phyloP scores from a whole-genome alignment of 2,888 invertebrate genomes.

The Cosmia trapezina region DNA sequence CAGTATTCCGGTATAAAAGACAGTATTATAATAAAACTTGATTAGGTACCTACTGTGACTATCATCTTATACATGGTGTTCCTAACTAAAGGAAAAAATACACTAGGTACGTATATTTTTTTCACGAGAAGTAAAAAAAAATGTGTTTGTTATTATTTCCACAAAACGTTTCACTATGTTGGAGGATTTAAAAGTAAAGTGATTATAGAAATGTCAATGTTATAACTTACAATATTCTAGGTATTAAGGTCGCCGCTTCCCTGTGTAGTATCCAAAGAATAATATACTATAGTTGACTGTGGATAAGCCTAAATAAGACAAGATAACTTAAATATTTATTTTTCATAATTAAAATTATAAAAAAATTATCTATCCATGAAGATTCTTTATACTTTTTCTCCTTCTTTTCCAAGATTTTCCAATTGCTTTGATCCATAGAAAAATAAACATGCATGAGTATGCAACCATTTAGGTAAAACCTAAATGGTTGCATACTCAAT shows the following conservation, averaged over 20 bases:
- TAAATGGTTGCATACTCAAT: no score
- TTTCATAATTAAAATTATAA: no score
- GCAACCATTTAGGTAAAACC: background rate
- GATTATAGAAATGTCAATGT: conserved; percentile 5
- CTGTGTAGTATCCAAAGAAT: background rate
- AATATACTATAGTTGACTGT: background rate
- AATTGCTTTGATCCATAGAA: background rate
- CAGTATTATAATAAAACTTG: conserved; percentile 67
- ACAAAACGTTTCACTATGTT: background rate
- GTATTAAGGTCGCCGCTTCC: background rate
- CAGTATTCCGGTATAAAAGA: conserved; percentile 37
- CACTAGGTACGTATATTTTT: background rate
- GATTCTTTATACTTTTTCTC: background rate
- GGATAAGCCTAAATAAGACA: background rate
- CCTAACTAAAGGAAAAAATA: background rate
- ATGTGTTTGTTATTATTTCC: no score
- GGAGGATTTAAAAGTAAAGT: background rate
- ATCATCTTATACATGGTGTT: conserved; percentile 58
- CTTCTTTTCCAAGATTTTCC: background rate
- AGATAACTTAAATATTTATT: no score
- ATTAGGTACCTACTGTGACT: conserved; percentile 64
- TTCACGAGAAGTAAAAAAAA: background rate
- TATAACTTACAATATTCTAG: background rate
- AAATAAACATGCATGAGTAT: background rate
- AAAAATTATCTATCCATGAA: background rate